A percentile compares a stretch with the other conserved stretches of the same genome.
phyloP scores from a whole-genome alignment of 2,113 vertebrate genomes.

The Ictalurus punctatus region DNA sequence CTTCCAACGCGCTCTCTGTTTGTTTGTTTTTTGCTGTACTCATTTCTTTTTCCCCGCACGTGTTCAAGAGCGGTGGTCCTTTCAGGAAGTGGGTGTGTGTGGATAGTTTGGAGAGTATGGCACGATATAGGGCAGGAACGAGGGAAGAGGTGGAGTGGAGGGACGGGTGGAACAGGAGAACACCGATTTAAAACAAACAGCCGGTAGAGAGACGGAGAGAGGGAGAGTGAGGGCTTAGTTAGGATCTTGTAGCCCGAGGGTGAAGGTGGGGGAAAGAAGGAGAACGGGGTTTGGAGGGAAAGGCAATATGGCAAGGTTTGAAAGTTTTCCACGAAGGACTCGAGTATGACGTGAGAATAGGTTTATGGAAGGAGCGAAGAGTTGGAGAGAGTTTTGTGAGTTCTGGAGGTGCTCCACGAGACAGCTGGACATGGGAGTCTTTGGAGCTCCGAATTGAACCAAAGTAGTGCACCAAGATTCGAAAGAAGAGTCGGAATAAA shows the following conservation, averaged over 20 bases:
- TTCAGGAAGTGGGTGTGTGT: constrained; percentile 92
- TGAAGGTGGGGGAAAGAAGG: constrained; percentile 4
- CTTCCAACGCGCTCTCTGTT: background rate
- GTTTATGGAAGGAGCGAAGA: background rate
- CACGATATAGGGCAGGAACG: constrained; percentile 51
- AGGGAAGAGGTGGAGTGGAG: constrained; percentile 51
- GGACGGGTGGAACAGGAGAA: constrained; percentile 81
- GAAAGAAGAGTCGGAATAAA: background rate
- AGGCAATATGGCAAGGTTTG: background rate
- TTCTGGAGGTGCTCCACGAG: background rate
- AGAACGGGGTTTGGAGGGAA: background rate
- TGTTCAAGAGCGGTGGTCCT: constrained; percentile 68
- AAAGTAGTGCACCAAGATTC: background rate
- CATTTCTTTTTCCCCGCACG: constrained; percentile 34
- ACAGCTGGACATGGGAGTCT: background rate
- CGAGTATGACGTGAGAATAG: background rate
- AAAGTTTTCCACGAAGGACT: background rate
- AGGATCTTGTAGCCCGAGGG: constrained; percentile 32
- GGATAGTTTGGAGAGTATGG: constrained; percentile 66
- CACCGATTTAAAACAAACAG: constrained; percentile 95
- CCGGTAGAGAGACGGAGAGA: constrained; percentile 62
- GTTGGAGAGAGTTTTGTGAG: background rate
- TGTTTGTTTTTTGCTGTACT: constrained; percentile 33
- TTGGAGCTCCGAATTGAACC: background rate
- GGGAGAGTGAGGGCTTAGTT: constrained; percentile 39